Conservation (phyloP, 2,888 invertebrate species). For the Eurytoma californica region DNA sequence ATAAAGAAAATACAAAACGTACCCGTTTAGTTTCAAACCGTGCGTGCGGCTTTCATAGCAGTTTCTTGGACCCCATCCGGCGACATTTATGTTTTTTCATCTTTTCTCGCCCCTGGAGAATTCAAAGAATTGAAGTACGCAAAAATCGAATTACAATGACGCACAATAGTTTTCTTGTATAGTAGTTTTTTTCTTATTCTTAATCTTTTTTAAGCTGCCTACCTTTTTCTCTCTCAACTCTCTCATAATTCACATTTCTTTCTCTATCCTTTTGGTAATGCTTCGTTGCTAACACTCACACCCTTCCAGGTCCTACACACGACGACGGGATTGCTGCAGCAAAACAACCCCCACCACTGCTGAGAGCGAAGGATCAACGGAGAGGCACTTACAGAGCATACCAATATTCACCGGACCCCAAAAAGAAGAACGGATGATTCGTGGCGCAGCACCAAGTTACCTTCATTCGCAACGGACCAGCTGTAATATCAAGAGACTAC, state of each 20-base stretch:
- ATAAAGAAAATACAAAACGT: slow-evolving; percentile 43
- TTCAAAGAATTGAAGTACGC: slow-evolving; percentile 57
- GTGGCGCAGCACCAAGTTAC: neutral
- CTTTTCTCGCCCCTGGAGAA: slow-evolving; percentile 48
- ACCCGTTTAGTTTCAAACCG: slow-evolving; percentile 48
- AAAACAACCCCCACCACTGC: slow-evolving; percentile 51
- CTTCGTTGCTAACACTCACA: slow-evolving; percentile 74
- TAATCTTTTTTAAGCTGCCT: slow-evolving; percentile 55
- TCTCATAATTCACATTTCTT: slow-evolving; percentile 48
- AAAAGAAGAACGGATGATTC: slow-evolving; percentile 32
- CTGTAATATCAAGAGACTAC: neutral
- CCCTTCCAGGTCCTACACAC: slow-evolving; percentile 67
- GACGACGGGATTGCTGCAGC: slow-evolving; percentile 46
- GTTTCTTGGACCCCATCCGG: slow-evolving; percentile 50
- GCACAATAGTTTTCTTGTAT: slow-evolving; percentile 54
- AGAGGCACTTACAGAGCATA: slow-evolving; percentile 29
- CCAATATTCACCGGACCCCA: slow-evolving; percentile 13
- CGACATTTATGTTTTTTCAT: slow-evolving; percentile 45
- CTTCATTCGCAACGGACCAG: slow-evolving; percentile 4
- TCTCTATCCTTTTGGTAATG: slow-evolving; percentile 60
- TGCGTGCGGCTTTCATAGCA: slow-evolving; percentile 50
- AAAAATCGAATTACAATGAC: slow-evolving; percentile 53
- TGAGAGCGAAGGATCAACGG: slow-evolving; percentile 53
- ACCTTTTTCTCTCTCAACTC: slow-evolving; percentile 45
- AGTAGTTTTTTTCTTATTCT: slow-evolving; percentile 53